Evolutionary conservation across 1,140 invertebrate genomes (phyloP), one percentile per base, ranked within the genome.

Genomic region (Amyelois transitella): DNA sequence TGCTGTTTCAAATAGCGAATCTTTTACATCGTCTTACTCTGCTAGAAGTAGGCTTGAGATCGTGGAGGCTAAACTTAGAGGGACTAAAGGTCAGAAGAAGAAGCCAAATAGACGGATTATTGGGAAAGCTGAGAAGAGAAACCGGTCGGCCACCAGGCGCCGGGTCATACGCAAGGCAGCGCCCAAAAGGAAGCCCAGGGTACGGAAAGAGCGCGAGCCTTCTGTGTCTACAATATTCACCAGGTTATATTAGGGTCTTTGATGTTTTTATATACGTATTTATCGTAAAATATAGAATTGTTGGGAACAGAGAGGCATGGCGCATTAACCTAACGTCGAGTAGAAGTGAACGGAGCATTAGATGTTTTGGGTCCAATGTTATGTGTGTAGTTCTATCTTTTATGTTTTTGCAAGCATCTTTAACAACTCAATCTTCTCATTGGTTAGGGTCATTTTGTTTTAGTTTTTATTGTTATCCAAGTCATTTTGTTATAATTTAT

Each of bases 171-270:
- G 61, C 10, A 64, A 64, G 28, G 32, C n/a, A n/a, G 18, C 56
- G 8, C 50, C 55, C 2, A 66, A 63, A n/a, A 53, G 62, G 20
- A 74, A 59, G 43, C 49, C 53, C 0, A 62, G 60, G 22, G 44
- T 55, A 51, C 18, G 28, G 64, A 60, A 50, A 70, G 53, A 48
- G 44, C 44, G n/a, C 50, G 64, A 28, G 56, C 12, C 64, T 18
- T 79, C 78, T 18, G 57, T 71, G 7, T 75, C 78, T 0, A 72
- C 75, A 6, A 65, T 77, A 2, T 77, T 72, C 43, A 62, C 69
- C 18, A 62, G 60, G 22, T 38, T 14, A 38, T 12, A 14, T 14
- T 14, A 14, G 17, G n/a, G 17, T n/a, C n/a, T n/a, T 38, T 38
- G 32, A 38, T 1, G 25, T 28, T 10, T 1, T 28, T 10, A 10